Evolutionary conservation across 2,113 vertebrate genomes (phyloP), one percentile per base, ranked within the genome.

Genomic region (Dromiciops gliroides): DNA sequence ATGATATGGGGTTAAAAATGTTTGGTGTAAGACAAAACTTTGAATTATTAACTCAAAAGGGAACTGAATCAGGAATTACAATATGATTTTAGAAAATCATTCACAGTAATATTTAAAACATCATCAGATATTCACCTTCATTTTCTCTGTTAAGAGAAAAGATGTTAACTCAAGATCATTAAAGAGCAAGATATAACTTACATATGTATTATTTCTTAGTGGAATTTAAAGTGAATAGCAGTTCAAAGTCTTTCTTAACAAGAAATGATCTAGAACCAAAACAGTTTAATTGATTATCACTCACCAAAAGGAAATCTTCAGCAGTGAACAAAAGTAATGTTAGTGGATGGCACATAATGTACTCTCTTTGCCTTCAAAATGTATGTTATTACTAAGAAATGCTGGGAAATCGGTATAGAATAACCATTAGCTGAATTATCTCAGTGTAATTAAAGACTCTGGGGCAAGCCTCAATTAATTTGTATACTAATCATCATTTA

Each of bases 341-440:
- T 83, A 83, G n/a, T 83, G 67, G n/a, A 23, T 8, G 4, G n/a
- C n/a, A 83, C 22, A 91, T 51, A 92, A 95, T 44, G 52, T 11
- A 92, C 28, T 25, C 28, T 60, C 44, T 90, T 92, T 89, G n/a
- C 16, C 50, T 90, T 95, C 1, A 56, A 89, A 92, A 91, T 28
- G n/a, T 53, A 94, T 31, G 88, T 90, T 94, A 94, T 51, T 93
- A 75, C 93, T 95, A 60, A 89, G 26, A 94, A 96, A 94, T 93
- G 92, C 51, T 92, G 51, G 94, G 95, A 94, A 89, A 53, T 47
- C 93, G 47, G 49, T 90, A 92, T 28, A 26, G 51, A 47, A 93
- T 95, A 93, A 92, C 7, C 90, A 51, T 89, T 48, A 96, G 26
- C 7, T 83, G 48, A 14, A 50, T 53, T 91, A 92, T 88, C 51